A percentile compares a stretch with the other conserved stretches of the same genome.
Evolutionary conservation across 2,113 vertebrate species (phyloP).

Genomic region (Crocuta crocuta): DNA sequence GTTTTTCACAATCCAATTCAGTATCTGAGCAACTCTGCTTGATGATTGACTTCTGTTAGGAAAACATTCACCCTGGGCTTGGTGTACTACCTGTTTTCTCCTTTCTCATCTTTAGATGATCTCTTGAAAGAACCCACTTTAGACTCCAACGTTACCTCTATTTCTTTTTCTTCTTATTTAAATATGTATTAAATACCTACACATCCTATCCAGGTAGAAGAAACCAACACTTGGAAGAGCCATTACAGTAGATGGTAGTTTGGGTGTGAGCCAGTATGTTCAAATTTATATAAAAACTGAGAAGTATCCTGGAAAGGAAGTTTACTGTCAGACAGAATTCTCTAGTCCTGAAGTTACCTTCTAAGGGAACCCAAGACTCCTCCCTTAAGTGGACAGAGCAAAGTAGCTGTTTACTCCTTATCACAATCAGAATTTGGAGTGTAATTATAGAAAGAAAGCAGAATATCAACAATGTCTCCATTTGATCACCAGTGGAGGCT

Average conservation of each 20-base stretch:
- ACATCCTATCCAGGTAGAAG: background rate
- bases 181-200: background rate
- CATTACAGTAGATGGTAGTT: background rate
- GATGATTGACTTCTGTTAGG: background rate
- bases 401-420: background rate
- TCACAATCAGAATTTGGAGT: background rate
- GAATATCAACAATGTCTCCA: background rate
- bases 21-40: slow-evolving; percentile 32
- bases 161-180: slow-evolving; percentile 8
- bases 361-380: background rate
- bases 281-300: background rate
- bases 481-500: background rate
- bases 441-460: background rate
- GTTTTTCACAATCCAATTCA: slow-evolving; percentile 44
- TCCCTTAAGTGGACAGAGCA: background rate
- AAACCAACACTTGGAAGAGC: background rate
- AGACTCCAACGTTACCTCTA: background rate
- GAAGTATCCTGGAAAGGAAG: background rate
- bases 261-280: background rate
- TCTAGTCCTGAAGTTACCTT: slow-evolving; percentile 5
- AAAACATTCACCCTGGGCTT: background rate
- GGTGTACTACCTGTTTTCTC: background rate
- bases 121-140: background rate
- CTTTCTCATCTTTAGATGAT: background rate
- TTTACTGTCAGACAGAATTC: background rate